phyloP scores from a whole-genome alignment of 1,140 invertebrate species.

The Cherax quadricarinatus region DNA sequence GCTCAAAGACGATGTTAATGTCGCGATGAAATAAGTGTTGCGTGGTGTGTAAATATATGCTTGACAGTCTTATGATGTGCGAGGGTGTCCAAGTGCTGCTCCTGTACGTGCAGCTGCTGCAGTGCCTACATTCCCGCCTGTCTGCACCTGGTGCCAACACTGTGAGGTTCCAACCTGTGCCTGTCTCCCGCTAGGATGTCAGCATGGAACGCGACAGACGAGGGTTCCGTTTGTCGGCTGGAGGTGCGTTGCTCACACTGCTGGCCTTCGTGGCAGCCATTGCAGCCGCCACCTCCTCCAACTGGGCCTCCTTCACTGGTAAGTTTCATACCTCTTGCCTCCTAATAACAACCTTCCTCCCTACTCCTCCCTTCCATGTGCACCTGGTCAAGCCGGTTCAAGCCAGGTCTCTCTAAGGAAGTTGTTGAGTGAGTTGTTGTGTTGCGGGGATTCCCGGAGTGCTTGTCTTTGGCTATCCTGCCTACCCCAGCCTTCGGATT shows the following conservation, averaged over 20 bases:
- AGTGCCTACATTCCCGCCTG: neutral
- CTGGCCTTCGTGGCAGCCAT: slow-evolving; percentile 43
- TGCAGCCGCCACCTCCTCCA: slow-evolving; percentile 33
- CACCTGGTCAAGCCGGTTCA: too few relatives aligned
- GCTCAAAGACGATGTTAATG: too few relatives aligned
- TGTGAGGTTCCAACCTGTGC: neutral
- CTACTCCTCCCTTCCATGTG: too few relatives aligned
- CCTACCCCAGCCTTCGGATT: too few relatives aligned
- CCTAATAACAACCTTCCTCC: neutral
- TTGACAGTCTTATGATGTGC: neutral
- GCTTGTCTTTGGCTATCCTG: too few relatives aligned
- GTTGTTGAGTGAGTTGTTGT: too few relatives aligned
- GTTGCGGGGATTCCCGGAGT: too few relatives aligned
- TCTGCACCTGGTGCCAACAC: neutral
- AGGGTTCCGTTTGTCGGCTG: slow-evolving; percentile 52
- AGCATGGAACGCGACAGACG: slow-evolving; percentile 59
- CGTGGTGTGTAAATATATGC: neutral
- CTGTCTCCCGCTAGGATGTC: slow-evolving; percentile 36
- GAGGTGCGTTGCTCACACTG: slow-evolving; percentile 42
- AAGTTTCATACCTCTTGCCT: neutral
- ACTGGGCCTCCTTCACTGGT: slow-evolving; percentile 56
- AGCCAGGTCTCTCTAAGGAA: too few relatives aligned
- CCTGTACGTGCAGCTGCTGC: neutral
- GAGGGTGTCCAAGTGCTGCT: neutral
- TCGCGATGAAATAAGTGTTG: neutral